phyloP scores from a whole-genome alignment of 2,888 invertebrate species.

The Ophioninae sp. region DNA sequence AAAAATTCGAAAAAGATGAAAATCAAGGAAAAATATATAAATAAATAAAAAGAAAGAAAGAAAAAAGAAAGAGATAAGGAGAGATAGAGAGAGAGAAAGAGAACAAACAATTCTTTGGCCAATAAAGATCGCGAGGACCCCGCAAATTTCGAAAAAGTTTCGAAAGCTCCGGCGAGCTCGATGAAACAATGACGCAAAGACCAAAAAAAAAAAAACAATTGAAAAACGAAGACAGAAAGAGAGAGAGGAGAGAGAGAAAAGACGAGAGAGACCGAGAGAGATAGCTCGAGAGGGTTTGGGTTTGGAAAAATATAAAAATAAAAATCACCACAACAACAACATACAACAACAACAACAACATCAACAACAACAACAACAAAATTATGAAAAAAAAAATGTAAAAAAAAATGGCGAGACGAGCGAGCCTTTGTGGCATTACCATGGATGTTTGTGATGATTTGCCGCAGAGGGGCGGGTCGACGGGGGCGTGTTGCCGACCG shows the following conservation, averaged over 20 bases:
- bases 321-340: constrained; percentile 22
- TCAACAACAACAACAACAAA: constrained; percentile 2
- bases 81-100: background rate
- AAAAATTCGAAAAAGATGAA: too few relatives aligned
- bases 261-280: constrained; percentile 4
- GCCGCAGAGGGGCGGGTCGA: constrained; percentile 77
- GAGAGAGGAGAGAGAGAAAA: constrained; percentile 19
- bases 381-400: constrained; percentile 9
- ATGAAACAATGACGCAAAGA: constrained; percentile 56
- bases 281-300: constrained; percentile 29
- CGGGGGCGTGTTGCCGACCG: constrained; percentile 77
- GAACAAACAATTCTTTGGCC: background rate
- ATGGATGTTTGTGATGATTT: constrained; percentile 75
- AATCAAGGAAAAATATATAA: too few relatives aligned
- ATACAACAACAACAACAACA: constrained; percentile 2
- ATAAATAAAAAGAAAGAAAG: too few relatives aligned
- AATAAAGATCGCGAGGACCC: background rate
- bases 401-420: constrained; percentile 43
- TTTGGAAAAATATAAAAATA: constrained; percentile 36
- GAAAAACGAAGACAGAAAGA: constrained; percentile 3
- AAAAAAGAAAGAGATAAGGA: too few relatives aligned
- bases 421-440: constrained; percentile 66
- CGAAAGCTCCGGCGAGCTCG: constrained; percentile 75
- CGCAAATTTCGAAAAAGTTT: constrained; percentile 27
- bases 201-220: constrained; percentile 35